Base-by-base conservation (phyloP, 2,888 invertebrate species). In the Operophtera brumata region DNA sequence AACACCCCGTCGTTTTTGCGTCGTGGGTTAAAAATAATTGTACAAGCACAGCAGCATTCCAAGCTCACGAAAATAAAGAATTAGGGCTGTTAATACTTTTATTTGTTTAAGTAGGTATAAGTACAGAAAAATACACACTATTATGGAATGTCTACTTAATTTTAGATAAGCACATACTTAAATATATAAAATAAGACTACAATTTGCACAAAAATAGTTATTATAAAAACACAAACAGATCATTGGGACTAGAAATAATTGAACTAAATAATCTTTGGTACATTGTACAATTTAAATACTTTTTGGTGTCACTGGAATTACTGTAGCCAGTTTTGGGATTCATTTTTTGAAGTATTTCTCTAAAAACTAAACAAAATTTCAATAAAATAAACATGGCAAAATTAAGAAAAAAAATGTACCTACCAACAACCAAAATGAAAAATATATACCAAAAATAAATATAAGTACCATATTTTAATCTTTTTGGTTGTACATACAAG, bases 181-280 rank as follows among this genome's bases (percentile, higher is more conserved):
- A 36, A 13, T 7, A 36, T 11, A 36, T n/a, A 36, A 7, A 13
- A 11, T 20, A 2, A 3, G 20, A 20, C 20, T 20, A 20, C 7
- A 12, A 4, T 13, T 11, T 8, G 11, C n/a, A 11, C 6, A 34
- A 10, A n/a, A 34, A 11, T 11, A 3, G 4, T 2, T 34, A 1
- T 34, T n/a, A n/a, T 6, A 34, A 26, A 42, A 30, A 42, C 28
- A 43, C n/a, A 8, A 44, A 28, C 32, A 57, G 49, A 54, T 40
- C 44, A 36, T 43, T 51, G 28, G 54, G 60, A 60, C 57, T 58
- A 58, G 58, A 44, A 42, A 36, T 36, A 36, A 20, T 39, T 43
- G 8, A 30, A 10, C 1, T 30, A 40, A 13, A 36, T 32, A 36
- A 37, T 56, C 50, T 56, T 56, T 51, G 50, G 47, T 39, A 39